Evolutionary conservation across 1,140 invertebrate species (phyloP), one percentile per base, ranked within the genome.

Genomic region (Drosophila sturtevanti): DNA sequence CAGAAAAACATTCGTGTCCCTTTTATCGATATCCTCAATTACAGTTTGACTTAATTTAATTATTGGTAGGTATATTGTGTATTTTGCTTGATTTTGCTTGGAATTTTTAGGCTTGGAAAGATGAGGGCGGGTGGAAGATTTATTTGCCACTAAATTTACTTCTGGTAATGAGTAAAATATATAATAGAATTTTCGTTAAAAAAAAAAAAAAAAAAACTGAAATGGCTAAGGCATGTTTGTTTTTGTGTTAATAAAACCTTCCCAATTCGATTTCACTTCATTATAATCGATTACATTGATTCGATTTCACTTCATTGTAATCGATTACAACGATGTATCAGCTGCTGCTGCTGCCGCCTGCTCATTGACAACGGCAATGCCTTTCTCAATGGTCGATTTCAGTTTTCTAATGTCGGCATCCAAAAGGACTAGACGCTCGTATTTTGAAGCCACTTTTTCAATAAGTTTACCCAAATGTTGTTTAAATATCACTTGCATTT

Each of bases 341-440:
- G 31, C 41, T 11, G 78, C 35, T 10, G 71, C 63, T 9, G 52
- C 74, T 21, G 70, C 75, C 4, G 65, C 77, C 16, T 72, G 65
- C n/a, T 67, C 62, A 16, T 86, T 86, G 5, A 64, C 82, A 21
- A 27, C 35, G 4, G 18, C 10, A 48, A 86, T 87, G 0, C 56
- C 75, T 18, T 72, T 87, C 6, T 81, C 82, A 0, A 86, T 86
- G 16, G 24, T 31, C 16, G 11, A 5, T 51, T 79, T 81, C 0
- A 82, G 38, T 35, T 87, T 82, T 0, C 64, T 67, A 7, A 86
- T 37, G 21, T 79, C 79, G 2, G 52, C 38, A 11, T 82, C 82
- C 16, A 87, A 16, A 61, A 63, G 55, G 10, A 79, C 21, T 31
- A 72, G 64, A 1, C 63, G 65, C 35, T 79, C 63, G 14, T 76